Base-by-base conservation (phyloP, 1,140 invertebrate genomes). In the Drosophila nigrodunni region DNA sequence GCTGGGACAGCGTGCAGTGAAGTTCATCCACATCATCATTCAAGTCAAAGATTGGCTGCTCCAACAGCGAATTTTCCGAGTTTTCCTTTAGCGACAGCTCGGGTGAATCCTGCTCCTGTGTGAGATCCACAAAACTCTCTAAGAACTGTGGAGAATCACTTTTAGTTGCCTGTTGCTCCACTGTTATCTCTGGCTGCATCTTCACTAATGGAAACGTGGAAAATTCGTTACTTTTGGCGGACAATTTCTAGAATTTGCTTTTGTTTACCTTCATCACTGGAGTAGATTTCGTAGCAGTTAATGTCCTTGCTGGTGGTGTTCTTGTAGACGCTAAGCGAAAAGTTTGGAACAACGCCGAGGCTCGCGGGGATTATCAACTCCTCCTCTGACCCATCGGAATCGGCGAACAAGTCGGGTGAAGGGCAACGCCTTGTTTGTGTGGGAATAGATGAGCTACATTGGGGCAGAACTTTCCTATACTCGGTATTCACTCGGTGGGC, bases 321-420 rank as follows among this genome's bases (percentile, higher is more conserved):
- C 9, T 75, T 83, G n/a, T 87, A 90, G 3, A 79, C 76, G 9
- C 60, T 72, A 10, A 67, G 2, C 0, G 72, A 86, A 13, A 89
- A 57, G 21, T 79, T 61, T 8, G 50, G 37, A 11, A 78, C n/a
- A n/a, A 77, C 60, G 5, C 47, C 39, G 7, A 54, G 35, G 46
- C 1, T 18, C 18, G 1, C 54, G 5, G n/a, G 37, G 21, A 25
- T 13, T 7, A 10, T 10, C 0, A 43, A 15, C 30, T 61, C 18
- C 0, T 58, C 75, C n/a, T 47, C 21, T 5, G 82, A 80, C 35
- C 76, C 81, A 54, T 91, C 90, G 1, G 90, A 92, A 43, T 91
- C 90, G 8, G 78, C 90, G 62, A 92, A 92, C 21, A 92, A 70
- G 74, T 92, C 90, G 13, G 90, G 90, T 0, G 90, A 92, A 18